Evolutionary conservation across 2,797 vertebrate genomes (phyloP), one percentile per base, ranked within the genome.

Genomic region (Sebastes kiyomatsui): DNA sequence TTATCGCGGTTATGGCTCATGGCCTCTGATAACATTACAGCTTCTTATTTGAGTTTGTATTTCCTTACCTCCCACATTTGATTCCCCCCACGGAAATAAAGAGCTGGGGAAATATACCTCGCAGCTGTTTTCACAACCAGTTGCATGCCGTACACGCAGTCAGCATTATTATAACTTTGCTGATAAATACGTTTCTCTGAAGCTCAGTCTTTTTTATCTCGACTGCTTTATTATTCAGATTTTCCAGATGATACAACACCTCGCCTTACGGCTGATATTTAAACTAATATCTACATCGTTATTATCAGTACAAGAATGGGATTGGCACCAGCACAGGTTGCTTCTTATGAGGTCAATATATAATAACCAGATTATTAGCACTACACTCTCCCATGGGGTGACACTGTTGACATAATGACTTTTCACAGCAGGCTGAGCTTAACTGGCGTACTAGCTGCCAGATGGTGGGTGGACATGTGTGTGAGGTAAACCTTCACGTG

Each of bases 1-100:
- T 93, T 85, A 92, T 92, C 83, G 38, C 14, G 69, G 89, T 92
- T 92, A 82, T 72, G 90, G 87, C 86, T 91, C 84, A 64, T 81
- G 73, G 91, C 87, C 79, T 87, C 87, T 93, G 91, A 94, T 95
- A 92, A 87, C 82, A 90, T 93, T 92, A 91, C 81, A 74, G 83
- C 86, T 79, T 86, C 83, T 91, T 92, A 92, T 93, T 91, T 91
- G 87, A 91, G 87, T 87, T 88, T 88, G 88, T 86, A 83, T 92
- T 91, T 89, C 72, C 79, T 79, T 73, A 77, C 88, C 68, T 85
- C 85, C 88, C 72, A 82, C 80, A 68, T 90, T 83, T 87, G 84
- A 89, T 91, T 90, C 72, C 69, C 80, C 76, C 80, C 68, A 77
- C 62, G 75, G 88, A 92, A 89, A 90, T 85, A 88, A 84, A 89